These are phyloP conservation scores for Cavia aperea DNA, from an alignment of 2,113 vertebrate species.

Conservation along the genomic window DNA sequence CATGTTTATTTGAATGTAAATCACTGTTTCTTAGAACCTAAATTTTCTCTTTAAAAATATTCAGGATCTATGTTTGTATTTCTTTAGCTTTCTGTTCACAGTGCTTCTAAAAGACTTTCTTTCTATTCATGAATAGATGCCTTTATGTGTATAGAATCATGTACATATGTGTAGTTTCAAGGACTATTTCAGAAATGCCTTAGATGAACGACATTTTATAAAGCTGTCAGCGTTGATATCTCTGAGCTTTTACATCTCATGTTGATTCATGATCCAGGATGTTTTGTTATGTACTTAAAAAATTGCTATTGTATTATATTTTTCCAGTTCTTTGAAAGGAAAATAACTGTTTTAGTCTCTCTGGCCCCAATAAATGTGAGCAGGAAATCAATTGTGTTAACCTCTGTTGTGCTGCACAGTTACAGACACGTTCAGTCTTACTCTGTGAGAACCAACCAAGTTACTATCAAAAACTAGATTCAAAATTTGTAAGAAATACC, in stretches of 20 bases:
- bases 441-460: background rate
- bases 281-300: conserved; percentile 51
- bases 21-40: conserved; percentile 26
- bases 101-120: conserved; percentile 21
- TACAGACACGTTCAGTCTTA: background rate
- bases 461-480: conserved; percentile 5
- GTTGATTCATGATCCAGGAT: conserved; percentile 20
- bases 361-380: conserved; percentile 62
- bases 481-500: background rate
- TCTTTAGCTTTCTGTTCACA: background rate
- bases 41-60: conserved; percentile 36
- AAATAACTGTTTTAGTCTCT: conserved; percentile 48
- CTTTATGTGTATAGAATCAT: conserved; percentile 33
- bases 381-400: conserved; percentile 42
- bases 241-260: conserved; percentile 22
- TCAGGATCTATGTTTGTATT: conserved; percentile 30
- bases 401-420: background rate
- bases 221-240: conserved; percentile 4
- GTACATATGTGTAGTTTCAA: conserved; percentile 1
- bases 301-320: conserved; percentile 48
- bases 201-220: conserved; percentile 53
- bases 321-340: conserved; percentile 46
- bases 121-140: conserved; percentile 33
- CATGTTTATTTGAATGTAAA: conserved; percentile 49
- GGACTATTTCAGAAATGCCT: conserved; percentile 42